Evolutionary conservation across 2,888 invertebrate genomes (phyloP), one percentile per base, ranked within the genome.

Genomic region (Bruchidius siliquastri): DNA sequence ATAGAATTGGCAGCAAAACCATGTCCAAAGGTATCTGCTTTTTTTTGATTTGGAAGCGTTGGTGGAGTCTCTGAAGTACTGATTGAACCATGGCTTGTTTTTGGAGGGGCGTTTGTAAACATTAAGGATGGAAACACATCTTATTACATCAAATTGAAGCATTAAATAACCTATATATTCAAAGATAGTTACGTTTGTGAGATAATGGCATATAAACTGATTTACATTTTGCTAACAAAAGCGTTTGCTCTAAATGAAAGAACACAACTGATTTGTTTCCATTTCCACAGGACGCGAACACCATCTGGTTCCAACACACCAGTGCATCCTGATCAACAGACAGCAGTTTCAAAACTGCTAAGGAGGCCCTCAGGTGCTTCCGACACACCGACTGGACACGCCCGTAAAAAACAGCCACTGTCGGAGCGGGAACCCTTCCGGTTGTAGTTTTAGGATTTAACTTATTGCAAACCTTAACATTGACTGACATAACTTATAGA

Each of bases 261-360:
- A 49, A 49, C 49, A 49, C 1, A 49, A 8, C 49, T 49, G 18
- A 49, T 49, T 8, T 49, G 18, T 1, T 8, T 49, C 2, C 2
- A 26, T 49, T 49, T 49, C 13, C 49, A n/a, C 86, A 94, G 93
- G 87, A 92, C 92, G 86, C 89, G 93, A 84, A 93, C 93, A 79
- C 93, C 93, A 72, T 93, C 94, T 73, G 93, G 93, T 74, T 92
- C 93, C 76, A 92, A 91, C 77, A 93, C 92, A 18, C 92, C 93
- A 69, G 90, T 92, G 75, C 90, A 92, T 21, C 87, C 92, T 32
- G 91, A 91, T 67, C 89, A 90, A 81, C 88, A 88, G 83, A 91
- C 91, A 21, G 91, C 91, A 20, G 90, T 90, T 30, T 88, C 92
- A 70, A 89, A 91, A 80, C 85, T 93, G 76, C 84, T 91, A 76